These are phyloP conservation scores for Callionymus lyra DNA, from an alignment of 2,113 vertebrate species.

Conservation along the genomic window DNA sequence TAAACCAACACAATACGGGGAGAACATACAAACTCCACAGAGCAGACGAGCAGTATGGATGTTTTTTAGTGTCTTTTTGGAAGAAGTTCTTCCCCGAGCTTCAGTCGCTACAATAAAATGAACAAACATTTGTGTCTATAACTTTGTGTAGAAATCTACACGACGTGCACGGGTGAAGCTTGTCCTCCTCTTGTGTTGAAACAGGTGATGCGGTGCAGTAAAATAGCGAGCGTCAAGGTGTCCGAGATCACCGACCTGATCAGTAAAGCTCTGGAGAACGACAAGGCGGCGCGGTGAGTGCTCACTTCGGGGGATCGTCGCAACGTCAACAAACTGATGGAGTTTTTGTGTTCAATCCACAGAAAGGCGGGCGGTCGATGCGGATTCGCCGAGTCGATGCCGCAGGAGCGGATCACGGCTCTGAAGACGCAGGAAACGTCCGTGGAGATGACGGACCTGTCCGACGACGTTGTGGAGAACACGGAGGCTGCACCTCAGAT, in stretches of 20 bases:
- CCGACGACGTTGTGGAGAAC: constrained; percentile 70
- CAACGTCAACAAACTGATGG: background rate
- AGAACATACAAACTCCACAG: no score
- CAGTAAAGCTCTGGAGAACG: constrained; percentile 84
- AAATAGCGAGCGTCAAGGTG: constrained; percentile 93
- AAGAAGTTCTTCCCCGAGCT: no score
- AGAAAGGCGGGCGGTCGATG: constrained; percentile 89
- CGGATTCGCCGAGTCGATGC: constrained; percentile 88
- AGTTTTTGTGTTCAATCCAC: background rate
- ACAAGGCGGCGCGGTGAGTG: constrained; percentile 78
- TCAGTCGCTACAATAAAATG: no score
- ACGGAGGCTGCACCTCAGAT: constrained; percentile 63
- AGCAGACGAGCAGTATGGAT: no score
- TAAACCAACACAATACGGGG: no score
- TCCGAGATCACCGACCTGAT: constrained; percentile 91
- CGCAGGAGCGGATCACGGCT: constrained; percentile 79
- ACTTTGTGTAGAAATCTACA: no score
- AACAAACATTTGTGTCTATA: no score
- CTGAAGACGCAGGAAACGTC: constrained; percentile 75
- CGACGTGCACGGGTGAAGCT: no score
- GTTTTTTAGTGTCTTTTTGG: no score
- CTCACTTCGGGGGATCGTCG: background rate
- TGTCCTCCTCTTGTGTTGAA: constrained; percentile 4
- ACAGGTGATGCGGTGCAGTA: constrained; percentile 91
- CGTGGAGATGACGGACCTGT: constrained; percentile 68